Percentiles rank a stretch among this genome's conserved stretches.
These are phyloP conservation scores for Heteromyza rotundicornis DNA, from an alignment of 2,888 invertebrate species.

Conservation along the genomic window DNA sequence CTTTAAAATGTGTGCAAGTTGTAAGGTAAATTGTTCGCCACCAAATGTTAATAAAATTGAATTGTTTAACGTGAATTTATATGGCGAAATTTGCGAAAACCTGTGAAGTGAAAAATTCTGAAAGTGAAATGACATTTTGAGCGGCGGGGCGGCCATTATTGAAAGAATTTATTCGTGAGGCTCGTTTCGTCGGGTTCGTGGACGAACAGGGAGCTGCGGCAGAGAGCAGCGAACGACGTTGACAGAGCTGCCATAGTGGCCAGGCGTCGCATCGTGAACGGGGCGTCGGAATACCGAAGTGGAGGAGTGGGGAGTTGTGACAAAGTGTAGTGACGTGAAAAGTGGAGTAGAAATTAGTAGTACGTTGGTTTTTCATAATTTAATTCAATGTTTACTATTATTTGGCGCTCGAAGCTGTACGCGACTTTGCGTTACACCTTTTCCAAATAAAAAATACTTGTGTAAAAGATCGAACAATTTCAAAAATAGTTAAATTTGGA, in stretches of 20 bases:
- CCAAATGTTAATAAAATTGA: constrained; percentile 1
- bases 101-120: constrained; percentile 15
- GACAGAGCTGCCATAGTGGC: neutral
- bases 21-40: neutral
- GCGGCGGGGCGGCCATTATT: constrained; percentile 22
- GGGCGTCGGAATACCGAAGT: neutral
- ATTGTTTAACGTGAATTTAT: neutral
- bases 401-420: too few relatives aligned
- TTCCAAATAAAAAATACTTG: neutral
- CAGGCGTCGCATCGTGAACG: too few relatives aligned
- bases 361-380: neutral
- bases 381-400: neutral
- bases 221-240: constrained; percentile 17
- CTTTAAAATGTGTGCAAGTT: constrained; percentile 7
- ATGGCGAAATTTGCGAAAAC: neutral
- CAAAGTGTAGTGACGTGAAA: too few relatives aligned
- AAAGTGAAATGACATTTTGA: constrained; percentile 25
- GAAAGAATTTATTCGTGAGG: constrained; percentile 23
- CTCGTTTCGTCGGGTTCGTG: constrained; percentile 12
- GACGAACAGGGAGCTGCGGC: constrained; percentile 20
- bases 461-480: neutral
- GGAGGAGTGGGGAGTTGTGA: constrained; percentile 13
- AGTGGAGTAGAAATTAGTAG: constrained; percentile 11
- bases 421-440: too few relatives aligned
- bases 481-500: neutral